These are phyloP conservation scores for Xiphophorus birchmanni DNA, from an alignment of 2,797 vertebrate genomes.

Conservation along the genomic window DNA sequence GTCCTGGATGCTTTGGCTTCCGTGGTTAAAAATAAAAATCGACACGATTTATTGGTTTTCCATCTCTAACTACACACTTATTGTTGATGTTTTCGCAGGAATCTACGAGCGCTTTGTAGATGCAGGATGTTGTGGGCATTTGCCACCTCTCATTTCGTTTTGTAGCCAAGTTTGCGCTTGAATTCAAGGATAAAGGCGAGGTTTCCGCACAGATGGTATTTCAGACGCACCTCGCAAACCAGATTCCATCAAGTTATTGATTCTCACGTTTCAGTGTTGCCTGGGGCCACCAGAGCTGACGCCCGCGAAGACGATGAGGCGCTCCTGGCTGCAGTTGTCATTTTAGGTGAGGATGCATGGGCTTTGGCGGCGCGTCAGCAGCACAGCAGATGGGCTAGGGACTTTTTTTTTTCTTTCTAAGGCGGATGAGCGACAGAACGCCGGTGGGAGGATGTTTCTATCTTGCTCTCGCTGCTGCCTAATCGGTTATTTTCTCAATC, in stretches of 20 bases:
- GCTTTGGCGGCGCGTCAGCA: conserved; percentile 26
- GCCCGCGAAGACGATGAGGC: conserved; percentile 20
- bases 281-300: neutral
- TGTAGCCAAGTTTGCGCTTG: neutral
- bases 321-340: conserved; percentile 21
- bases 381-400: conserved; percentile 62
- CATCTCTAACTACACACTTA: neutral
- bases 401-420: conserved; percentile 15
- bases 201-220: conserved; percentile 27
- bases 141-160: neutral
- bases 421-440: conserved; percentile 53
- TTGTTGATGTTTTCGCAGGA: neutral
- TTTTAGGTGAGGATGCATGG: conserved; percentile 39
- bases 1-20: neutral
- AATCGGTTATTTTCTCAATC: conserved; percentile 63
- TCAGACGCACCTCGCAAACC: conserved; percentile 7
- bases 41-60: neutral
- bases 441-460: conserved; percentile 62
- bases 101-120: neutral
- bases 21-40: neutral
- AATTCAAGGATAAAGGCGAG: neutral
- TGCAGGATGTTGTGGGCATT: neutral
- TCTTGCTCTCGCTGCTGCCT: conserved; percentile 49
- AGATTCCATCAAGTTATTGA: conserved; percentile 30
- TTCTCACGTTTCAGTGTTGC: neutral